A percentile compares a stretch with the other conserved stretches of the same genome.
Evolutionary conservation across 2,797 vertebrate species (phyloP).

Genomic region (Lagocephalus sceleratus): DNA sequence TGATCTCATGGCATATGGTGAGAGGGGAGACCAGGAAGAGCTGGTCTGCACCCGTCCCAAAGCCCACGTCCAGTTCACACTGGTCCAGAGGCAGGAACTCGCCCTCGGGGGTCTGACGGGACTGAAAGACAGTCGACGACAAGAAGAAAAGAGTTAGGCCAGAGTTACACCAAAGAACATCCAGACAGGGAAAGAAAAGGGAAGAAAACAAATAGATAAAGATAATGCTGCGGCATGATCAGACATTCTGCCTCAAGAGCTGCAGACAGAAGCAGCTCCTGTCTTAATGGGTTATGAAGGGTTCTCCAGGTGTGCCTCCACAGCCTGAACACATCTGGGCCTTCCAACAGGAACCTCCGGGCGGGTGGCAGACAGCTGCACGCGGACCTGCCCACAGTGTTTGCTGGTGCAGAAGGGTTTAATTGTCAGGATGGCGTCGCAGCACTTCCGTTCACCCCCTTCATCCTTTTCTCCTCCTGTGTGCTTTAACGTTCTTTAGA

Average conservation of each 20-base stretch:
- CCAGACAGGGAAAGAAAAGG: background rate
- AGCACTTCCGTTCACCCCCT: constrained; percentile 22
- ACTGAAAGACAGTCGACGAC: constrained; percentile 62
- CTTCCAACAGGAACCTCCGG: constrained; percentile 6
- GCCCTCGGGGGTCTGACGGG: constrained; percentile 88
- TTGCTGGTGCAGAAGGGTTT: constrained; percentile 67
- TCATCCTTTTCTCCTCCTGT: constrained; percentile 22
- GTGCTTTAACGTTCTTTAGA: constrained; percentile 3
- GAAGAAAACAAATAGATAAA: background rate
- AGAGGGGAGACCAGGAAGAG: constrained; percentile 90
- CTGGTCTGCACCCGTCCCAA: constrained; percentile 89
- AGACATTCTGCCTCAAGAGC: too few species aligned
- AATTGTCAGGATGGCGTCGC: constrained; percentile 57
- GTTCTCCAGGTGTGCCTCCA: background rate
- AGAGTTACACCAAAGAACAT: background rate
- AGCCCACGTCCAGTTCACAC: constrained; percentile 88
- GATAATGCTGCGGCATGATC: too few species aligned
- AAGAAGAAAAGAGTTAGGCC: background rate
- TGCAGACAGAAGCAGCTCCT: too few species aligned
- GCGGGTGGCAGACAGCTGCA: constrained; percentile 22
- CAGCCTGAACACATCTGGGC: background rate
- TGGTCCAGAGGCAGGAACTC: constrained; percentile 91
- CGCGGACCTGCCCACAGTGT: constrained; percentile 44
- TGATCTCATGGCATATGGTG: constrained; percentile 91
- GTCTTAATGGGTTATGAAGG: too few species aligned